A percentile compares a stretch with the other conserved stretches of the same genome.
Evolutionary conservation across 2,888 invertebrate genomes (phyloP).

Genomic region (Phlogophora meticulosa): DNA sequence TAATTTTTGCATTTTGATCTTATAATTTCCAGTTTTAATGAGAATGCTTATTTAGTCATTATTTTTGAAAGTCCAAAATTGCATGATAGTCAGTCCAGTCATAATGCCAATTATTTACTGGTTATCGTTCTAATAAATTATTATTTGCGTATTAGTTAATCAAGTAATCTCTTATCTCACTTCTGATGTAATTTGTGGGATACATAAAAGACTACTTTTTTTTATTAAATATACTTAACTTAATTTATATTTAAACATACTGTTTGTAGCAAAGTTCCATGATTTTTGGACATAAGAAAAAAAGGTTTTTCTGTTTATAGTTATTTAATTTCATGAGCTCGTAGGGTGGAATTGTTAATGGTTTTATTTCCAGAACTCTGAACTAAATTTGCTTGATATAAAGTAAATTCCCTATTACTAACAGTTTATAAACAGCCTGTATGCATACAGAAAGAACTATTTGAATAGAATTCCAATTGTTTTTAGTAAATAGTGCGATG

Average conservation of each 20-base stretch:
- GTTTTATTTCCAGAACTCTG: conserved; percentile 7
- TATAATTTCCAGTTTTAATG: not conserved
- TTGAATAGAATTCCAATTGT: conserved; percentile 13
- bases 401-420: conserved; percentile 15
- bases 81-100: conserved; percentile 32
- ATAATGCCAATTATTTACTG: conserved; percentile 7
- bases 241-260: not conserved
- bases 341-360: not conserved
- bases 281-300: conserved; percentile 7
- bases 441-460: not conserved
- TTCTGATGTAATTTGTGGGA: conserved; percentile 8
- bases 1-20: conserved; percentile 1
- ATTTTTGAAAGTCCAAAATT: not conserved
- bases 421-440: not conserved
- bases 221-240: not conserved
- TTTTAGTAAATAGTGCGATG: conserved; percentile 14
- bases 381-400: not conserved
- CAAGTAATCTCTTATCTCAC: conserved; percentile 16
- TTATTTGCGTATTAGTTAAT: conserved; percentile 30
- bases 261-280: not conserved
- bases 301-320: not conserved
- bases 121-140: not conserved
- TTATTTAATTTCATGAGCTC: not conserved
- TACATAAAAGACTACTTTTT: conserved; percentile 2
- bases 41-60: conserved; percentile 7